Percentiles rank a stretch among this genome's conserved stretches.
phyloP scores from a whole-genome alignment of 2,888 invertebrate species.

The Nineta flava region DNA sequence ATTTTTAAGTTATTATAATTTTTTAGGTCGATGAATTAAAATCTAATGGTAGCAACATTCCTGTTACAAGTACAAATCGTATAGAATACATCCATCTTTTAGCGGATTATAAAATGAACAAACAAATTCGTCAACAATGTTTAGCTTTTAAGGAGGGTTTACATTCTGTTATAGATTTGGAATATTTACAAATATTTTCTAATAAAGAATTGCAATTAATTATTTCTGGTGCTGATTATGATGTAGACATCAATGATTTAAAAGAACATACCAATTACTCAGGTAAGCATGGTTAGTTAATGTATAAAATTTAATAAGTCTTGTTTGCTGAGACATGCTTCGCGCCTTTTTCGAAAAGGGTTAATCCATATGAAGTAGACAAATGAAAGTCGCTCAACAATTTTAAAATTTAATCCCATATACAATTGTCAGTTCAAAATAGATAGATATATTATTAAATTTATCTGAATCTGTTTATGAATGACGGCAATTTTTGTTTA shows the following conservation, averaged over 20 bases:
- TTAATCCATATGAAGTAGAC: too few species aligned
- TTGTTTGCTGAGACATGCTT: too few species aligned
- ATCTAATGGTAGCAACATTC: slow-evolving; percentile 75
- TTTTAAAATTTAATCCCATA: too few species aligned
- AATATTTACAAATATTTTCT: slow-evolving; percentile 92
- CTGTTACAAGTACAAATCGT: slow-evolving; percentile 81
- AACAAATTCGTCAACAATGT: slow-evolving; percentile 74
- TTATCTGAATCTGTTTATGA: too few species aligned
- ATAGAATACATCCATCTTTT: slow-evolving; percentile 94
- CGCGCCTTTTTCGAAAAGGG: too few species aligned
- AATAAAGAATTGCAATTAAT: slow-evolving; percentile 88
- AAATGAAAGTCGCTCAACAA: too few species aligned
- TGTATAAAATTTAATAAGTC: too few species aligned
- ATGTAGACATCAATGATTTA: slow-evolving; percentile 84
- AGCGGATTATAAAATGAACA: slow-evolving; percentile 91
- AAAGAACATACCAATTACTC: slow-evolving; percentile 76
- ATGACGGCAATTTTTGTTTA: too few species aligned
- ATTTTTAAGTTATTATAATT: slow-evolving; percentile 4
- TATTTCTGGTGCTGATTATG: slow-evolving; percentile 90
- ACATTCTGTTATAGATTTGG: slow-evolving; percentile 75
- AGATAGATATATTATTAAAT: too few species aligned
- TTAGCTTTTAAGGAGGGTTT: slow-evolving; percentile 79
- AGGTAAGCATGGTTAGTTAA: too few species aligned
- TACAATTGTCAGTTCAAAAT: too few species aligned
- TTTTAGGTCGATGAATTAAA: slow-evolving; percentile 73